A percentile compares a stretch with the other conserved stretches of the same genome.
Evolutionary conservation across 1,140 invertebrate genomes (phyloP).

Genomic region (Nymphalis io): DNA sequence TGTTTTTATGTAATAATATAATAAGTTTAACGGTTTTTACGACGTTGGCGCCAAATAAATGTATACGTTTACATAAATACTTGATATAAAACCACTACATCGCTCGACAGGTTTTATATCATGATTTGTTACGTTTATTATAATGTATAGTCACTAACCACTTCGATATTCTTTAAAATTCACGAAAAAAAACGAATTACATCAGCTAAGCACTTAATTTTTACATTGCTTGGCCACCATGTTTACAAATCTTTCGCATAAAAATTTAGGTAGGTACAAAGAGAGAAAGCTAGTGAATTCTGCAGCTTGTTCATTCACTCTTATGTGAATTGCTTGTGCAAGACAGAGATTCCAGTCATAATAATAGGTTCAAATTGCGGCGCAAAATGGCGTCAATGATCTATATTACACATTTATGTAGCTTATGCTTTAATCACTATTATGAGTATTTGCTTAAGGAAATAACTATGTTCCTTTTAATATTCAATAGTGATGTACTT

Average conservation of each 20-base stretch:
- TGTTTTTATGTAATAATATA: slow-evolving; percentile 42
- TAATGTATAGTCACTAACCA: slow-evolving; percentile 48
- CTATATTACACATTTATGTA: slow-evolving; percentile 2
- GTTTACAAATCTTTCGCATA: slow-evolving; percentile 78
- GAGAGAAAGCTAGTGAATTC: slow-evolving; percentile 70
- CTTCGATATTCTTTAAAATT: slow-evolving; percentile 37
- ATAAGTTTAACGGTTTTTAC: slow-evolving; percentile 70
- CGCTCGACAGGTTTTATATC: slow-evolving; percentile 37
- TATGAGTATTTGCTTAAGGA: background rate
- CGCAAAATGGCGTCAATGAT: slow-evolving; percentile 70
- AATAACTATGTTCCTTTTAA: background rate
- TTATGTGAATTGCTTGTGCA: slow-evolving; percentile 41
- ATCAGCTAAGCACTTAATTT: slow-evolving; percentile 38
- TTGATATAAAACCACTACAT: slow-evolving; percentile 47
- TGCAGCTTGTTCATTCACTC: slow-evolving; percentile 61
- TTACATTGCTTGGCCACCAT: slow-evolving; percentile 71
- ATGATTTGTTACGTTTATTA: slow-evolving; percentile 22
- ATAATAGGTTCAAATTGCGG: slow-evolving; percentile 62
- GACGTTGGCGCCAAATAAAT: slow-evolving; percentile 78
- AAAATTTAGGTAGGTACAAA: slow-evolving; percentile 61
- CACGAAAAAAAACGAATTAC: slow-evolving; percentile 27
- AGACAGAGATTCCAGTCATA: slow-evolving; percentile 60
- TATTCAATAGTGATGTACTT: background rate
- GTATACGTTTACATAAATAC: slow-evolving; percentile 73
- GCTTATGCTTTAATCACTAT: background rate